These are phyloP conservation scores for Apis cerana DNA, from an alignment of 1,140 invertebrate species.

Conservation along the genomic window DNA sequence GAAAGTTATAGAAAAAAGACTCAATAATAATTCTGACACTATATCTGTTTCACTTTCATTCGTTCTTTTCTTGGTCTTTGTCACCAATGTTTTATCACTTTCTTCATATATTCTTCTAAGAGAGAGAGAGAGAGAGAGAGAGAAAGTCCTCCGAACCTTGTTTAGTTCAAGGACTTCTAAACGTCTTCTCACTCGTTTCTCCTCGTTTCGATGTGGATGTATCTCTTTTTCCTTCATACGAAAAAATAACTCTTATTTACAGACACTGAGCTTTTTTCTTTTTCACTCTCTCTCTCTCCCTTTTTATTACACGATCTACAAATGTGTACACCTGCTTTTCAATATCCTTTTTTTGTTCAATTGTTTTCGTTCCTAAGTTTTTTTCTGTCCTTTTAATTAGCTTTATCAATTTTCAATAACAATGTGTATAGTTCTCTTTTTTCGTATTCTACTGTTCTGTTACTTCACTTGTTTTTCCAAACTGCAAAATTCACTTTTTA, in stretches of 20 bases:
- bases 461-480: constrained; percentile 11
- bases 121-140: constrained; percentile 41
- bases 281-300: constrained; percentile 48
- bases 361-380: neutral
- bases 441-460: neutral
- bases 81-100: constrained; percentile 13
- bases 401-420: neutral
- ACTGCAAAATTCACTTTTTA: neutral
- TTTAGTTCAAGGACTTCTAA: constrained; percentile 51
- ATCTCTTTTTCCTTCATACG: constrained; percentile 60
- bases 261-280: constrained; percentile 42
- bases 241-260: constrained; percentile 68
- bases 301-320: constrained; percentile 37
- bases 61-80: constrained; percentile 10
- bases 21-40: constrained; percentile 37
- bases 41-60: constrained; percentile 26
- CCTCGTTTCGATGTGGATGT: constrained; percentile 43
- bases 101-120: constrained; percentile 17
- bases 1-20: constrained; percentile 48
- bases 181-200: constrained; percentile 48
- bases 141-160: constrained; percentile 50
- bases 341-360: neutral
- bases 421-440: neutral
- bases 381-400: constrained; percentile 12
- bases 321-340: neutral